Conservation (phyloP, 2,113 vertebrate genomes). For the Rhynchopsitta pachyrhyncha region DNA sequence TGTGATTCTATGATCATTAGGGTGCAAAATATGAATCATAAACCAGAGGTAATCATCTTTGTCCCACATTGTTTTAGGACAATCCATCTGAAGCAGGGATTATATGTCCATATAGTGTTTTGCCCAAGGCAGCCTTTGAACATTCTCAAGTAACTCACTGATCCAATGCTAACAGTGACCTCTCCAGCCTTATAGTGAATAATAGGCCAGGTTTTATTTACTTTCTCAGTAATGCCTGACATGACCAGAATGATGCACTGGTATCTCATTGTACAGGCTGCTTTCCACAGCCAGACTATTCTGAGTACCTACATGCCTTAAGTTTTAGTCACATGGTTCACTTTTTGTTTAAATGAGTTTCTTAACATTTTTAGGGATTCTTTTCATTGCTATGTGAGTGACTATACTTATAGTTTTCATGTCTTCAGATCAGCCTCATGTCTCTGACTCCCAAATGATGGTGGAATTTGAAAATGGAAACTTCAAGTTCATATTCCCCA, state of each 20-base stretch:
- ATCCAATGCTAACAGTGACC: neutral
- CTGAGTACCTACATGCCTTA: neutral
- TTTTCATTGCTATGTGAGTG: neutral
- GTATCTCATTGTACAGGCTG: neutral
- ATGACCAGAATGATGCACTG: neutral
- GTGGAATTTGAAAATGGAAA: slow-evolving; percentile 63
- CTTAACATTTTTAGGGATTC: neutral
- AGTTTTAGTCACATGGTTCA: neutral
- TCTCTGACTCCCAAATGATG: neutral
- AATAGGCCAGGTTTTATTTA: neutral
- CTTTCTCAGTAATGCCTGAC: neutral
- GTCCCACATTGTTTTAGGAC: neutral
- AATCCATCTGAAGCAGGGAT: neutral
- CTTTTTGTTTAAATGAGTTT: neutral
- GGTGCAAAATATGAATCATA: neutral
- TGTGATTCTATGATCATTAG: neutral
- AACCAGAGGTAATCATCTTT: neutral
- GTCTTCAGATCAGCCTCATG: slow-evolving; percentile 57
- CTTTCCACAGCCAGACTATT: neutral
- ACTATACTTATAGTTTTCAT: slow-evolving; percentile 14
- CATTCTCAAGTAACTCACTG: neutral
- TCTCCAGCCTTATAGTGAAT: neutral
- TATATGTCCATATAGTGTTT: neutral
- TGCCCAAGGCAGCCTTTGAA: neutral
- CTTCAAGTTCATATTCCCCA: slow-evolving; percentile 70